phyloP scores from a whole-genome alignment of 2,113 vertebrate genomes.

The Saccopteryx bilineata region DNA sequence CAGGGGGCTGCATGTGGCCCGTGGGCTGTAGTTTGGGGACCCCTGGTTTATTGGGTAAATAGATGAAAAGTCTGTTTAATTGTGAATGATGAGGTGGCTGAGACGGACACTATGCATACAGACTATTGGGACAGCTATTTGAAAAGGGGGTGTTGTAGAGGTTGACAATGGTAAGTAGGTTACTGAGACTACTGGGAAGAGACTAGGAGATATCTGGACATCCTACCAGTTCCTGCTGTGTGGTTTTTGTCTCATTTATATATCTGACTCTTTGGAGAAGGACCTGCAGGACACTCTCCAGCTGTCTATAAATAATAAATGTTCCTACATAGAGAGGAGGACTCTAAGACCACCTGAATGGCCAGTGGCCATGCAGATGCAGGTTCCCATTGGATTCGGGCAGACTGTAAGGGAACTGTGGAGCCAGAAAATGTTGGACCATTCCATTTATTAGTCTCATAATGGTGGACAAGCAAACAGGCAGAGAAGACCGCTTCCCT shows the following conservation, averaged over 20 bases:
- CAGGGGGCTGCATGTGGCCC: too few species aligned
- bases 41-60: conserved; percentile 49
- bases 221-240: not conserved
- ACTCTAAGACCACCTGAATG: not conserved
- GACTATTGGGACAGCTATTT: not conserved
- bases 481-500: too few species aligned
- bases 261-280: not conserved
- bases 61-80: conserved; percentile 16
- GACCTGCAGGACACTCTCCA: not conserved
- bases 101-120: not conserved
- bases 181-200: not conserved
- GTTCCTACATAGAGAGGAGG: conserved; percentile 1
- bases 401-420: too few species aligned
- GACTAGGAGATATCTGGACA: conserved; percentile 27
- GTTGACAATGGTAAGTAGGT: not conserved
- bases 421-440: too few species aligned
- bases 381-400: too few species aligned
- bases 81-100: not conserved
- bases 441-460: too few species aligned
- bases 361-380: too few species aligned
- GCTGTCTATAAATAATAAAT: conserved; percentile 47
- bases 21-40: too few species aligned
- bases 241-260: conserved; percentile 63
- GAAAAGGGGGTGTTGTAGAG: not conserved
- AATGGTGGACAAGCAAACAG: too few species aligned